These are phyloP conservation scores for Acipenser transmontanus DNA, from an alignment of 2,797 vertebrate species.

Conservation along the genomic window DNA sequence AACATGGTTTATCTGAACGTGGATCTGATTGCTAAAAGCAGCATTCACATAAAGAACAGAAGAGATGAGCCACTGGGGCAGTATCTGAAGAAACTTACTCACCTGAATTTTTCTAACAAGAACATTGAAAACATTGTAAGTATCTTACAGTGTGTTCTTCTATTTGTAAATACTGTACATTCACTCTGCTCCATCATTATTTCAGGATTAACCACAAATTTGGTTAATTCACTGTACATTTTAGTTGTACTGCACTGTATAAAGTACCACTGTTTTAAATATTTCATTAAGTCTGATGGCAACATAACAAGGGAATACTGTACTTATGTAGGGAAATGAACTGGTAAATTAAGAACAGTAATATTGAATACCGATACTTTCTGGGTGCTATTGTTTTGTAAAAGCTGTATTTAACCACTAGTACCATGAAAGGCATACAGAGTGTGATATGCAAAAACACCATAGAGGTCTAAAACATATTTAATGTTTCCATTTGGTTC, in stretches of 20 bases:
- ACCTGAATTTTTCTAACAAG: conserved; percentile 84
- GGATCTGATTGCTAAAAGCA: conserved; percentile 75
- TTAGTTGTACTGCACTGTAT: conserved; percentile 9
- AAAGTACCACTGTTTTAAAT: too few relatives aligned
- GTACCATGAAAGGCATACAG: too few relatives aligned
- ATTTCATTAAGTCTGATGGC: too few relatives aligned
- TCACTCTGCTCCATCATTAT: neutral
- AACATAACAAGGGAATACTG: too few relatives aligned
- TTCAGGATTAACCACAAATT: neutral
- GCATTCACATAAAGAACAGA: conserved; percentile 57
- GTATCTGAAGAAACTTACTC: conserved; percentile 78
- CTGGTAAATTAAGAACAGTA: too few relatives aligned
- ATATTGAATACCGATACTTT: too few relatives aligned
- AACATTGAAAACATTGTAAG: conserved; percentile 87
- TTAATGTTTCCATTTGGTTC: too few relatives aligned
- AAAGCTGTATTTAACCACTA: too few relatives aligned
- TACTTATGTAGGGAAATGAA: too few relatives aligned
- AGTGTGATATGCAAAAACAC: too few relatives aligned
- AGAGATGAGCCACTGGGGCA: conserved; percentile 60
- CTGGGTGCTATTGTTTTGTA: too few relatives aligned
- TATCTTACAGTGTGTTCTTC: conserved; percentile 11
- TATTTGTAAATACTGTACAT: neutral
- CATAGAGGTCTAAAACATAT: too few relatives aligned
- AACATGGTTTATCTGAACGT: conserved; percentile 78
- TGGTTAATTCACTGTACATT: neutral